Evolutionary conservation across 2,797 vertebrate genomes (phyloP), one percentile per base, ranked within the genome.

Genomic region (Threskiornis aethiopicus): DNA sequence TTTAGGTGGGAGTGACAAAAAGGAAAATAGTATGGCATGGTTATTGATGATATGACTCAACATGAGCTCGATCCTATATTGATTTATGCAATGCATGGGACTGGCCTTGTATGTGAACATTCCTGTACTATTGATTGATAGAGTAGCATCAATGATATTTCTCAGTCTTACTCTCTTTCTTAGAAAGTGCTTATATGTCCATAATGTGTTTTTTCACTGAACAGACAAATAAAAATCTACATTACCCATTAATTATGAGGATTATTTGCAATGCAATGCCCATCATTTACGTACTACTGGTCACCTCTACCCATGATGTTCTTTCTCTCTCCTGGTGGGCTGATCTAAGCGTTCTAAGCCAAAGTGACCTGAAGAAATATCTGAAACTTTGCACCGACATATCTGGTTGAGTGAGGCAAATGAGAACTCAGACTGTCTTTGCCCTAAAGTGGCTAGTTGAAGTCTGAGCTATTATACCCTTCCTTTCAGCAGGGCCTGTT

Each of bases 1-100:
- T 90, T 92, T 66, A 65, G 61, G 59, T 85, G 35, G 31, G 18
- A 35, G 42, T 91, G 84, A 85, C 35, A 69, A 76, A 76, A 72
- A 4, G 0, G 2, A 72, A 85, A 90, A 25, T 37, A 37, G 16
- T n/a, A 22, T 54, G n/a, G 52, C 29, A 57, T 0, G 0, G 13
- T 78, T 90, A 47, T 31, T 84, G 84, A 39, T 81, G 49, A 54
- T 59, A n/a, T 44, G 35, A 91, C 75, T 92, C 49, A 58, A 69
- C 20, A 26, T 29, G n/a, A 65, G 57, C 44, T 95, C 90, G 87
- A 9, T 69, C 35, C 57, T 78, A 0, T 61, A 76, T 41, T 6
- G 2, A 58, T 64, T 78, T 65, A 69, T 75, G 62, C n/a, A 67
- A 1, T 52, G 42, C 46, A 44, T 0, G 4, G n/a, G 12, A 9